These are phyloP conservation scores for Pristionchus exspectatus DNA, from an alignment of 2,888 invertebrate species.

Conservation along the genomic window DNA sequence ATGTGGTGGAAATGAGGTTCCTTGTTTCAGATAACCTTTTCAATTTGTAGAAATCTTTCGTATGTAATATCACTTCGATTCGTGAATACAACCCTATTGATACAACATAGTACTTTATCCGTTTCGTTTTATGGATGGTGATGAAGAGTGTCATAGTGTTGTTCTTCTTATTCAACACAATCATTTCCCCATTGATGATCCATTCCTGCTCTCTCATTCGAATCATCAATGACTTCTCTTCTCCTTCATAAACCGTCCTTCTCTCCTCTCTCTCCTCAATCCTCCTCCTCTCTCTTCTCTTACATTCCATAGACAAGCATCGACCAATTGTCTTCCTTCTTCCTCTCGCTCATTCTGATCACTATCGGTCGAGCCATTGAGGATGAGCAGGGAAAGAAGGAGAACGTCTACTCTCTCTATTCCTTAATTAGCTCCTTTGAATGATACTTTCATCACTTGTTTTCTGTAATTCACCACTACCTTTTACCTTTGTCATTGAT, in stretches of 20 bases:
- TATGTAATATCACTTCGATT: no score
- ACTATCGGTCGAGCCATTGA: slow-evolving; percentile 16
- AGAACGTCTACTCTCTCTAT: neutral
- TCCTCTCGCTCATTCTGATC: slow-evolving; percentile 36
- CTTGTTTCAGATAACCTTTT: neutral
- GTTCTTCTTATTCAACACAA: no score
- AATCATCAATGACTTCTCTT: slow-evolving; percentile 17
- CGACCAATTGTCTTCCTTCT: slow-evolving; percentile 28
- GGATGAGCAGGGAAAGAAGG: neutral
- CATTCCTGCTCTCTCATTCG: slow-evolving; percentile 4
- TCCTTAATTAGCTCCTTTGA: no score
- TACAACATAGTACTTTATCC: no score
- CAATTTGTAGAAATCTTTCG: no score
- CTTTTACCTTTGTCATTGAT: no score
- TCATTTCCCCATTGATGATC: neutral
- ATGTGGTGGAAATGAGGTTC: neutral
- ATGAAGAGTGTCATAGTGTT: no score
- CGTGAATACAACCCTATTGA: no score
- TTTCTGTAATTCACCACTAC: no score
- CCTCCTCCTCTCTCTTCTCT: neutral
- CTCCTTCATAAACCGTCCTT: slow-evolving; percentile 21
- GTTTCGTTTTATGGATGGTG: no score
- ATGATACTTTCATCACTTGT: no score
- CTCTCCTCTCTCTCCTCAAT: neutral
- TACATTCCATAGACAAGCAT: slow-evolving; percentile 48